Evolutionary conservation across 2,113 vertebrate genomes (phyloP).

Genomic region (Anoura caudifer): DNA sequence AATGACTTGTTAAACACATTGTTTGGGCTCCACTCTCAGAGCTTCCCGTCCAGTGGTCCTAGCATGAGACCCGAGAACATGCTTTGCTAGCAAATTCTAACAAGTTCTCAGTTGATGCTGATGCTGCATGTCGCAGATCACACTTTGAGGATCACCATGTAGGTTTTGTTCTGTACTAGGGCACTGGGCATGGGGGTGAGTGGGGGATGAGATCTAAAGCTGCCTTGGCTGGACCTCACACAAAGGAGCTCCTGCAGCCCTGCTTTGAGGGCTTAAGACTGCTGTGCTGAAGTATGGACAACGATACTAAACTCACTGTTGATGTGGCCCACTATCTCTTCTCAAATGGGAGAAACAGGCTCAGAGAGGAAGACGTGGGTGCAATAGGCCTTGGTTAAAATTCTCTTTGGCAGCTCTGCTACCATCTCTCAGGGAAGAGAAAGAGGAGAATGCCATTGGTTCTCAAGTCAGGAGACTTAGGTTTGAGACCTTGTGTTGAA

Average conservation of each 20-base stretch:
- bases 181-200: fast-evolving
- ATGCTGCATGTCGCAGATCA: no score
- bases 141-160: background rate
- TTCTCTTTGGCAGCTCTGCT: background rate
- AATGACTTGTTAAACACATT: background rate
- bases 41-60: background rate
- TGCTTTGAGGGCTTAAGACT: background rate
- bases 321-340: background rate
- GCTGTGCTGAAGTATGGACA: background rate
- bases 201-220: background rate
- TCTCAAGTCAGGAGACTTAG: background rate
- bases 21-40: background rate
- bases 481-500: background rate
- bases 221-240: background rate
- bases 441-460: background rate
- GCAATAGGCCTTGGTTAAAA: background rate
- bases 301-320: background rate
- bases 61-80: background rate
- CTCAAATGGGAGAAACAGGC: background rate
- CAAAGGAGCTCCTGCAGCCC: background rate
- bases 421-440: background rate
- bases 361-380: background rate
- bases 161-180: background rate
- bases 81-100: background rate
- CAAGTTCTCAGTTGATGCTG: background rate